Evolutionary conservation across 2,113 vertebrate species (phyloP), one percentile per base, ranked within the genome.

Genomic region (Tachycineta bicolor): DNA sequence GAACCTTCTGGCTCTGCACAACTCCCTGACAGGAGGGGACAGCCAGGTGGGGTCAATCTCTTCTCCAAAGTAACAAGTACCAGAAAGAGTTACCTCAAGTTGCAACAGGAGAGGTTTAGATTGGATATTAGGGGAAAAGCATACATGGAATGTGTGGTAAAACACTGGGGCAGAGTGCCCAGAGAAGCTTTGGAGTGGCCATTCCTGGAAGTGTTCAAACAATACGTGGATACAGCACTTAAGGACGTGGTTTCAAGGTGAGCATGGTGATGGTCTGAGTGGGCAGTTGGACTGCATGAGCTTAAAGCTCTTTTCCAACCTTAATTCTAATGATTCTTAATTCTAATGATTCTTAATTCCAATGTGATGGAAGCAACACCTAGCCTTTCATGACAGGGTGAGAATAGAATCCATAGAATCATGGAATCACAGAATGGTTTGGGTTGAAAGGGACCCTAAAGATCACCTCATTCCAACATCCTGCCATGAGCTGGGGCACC

Each of bases 1-100:
- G 17, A 0, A 53, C 1, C 4, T 47, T 76, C 3, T 69, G 0
- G 1, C 23, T 74, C 44, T 59, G 3, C 1, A 46, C 29, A 55
- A 4, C 46, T 55, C 41, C 15, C 55, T 55, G n/a, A 47, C 31
- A 89, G 21, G 11, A 55, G 21, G 3, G 4, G 3, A 5, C 29
- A 62, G 17, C 8, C 14, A 41, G 10, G 7, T 5, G 7, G 11
- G 11, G 3, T 22, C 11, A 5, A 1, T 3, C 9, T 62, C 29
- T 47, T 5, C n/a, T 69, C 21, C 12, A 8, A 47, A 14, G 29
- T 15, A 23, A 15, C 14, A 62, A 62, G 21, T 2, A 19, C 10
- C 29, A 60, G 41, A 17, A 60, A 25, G 21, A 69, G 47, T 26
- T 39, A 9, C 6, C 29, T 41, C 47, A 69, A 31, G 47, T 1